These are phyloP conservation scores for Toxotes chatareus DNA, from an alignment of 2,113 vertebrate genomes.

Conservation along the genomic window DNA sequence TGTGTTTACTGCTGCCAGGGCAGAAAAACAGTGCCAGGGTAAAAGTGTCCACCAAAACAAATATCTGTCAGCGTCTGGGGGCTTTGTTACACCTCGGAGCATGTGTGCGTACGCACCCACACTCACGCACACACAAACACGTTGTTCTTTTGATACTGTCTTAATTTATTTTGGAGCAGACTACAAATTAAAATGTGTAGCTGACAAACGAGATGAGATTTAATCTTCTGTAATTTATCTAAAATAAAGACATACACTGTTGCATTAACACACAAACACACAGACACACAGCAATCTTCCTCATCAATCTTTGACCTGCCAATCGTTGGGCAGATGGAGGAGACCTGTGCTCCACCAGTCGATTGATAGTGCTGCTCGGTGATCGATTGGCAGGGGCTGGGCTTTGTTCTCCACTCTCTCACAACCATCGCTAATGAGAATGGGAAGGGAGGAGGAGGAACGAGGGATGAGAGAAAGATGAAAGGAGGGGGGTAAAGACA, in stretches of 20 bases:
- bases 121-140: not conserved
- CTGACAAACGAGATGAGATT: constrained; percentile 48
- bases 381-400: constrained; percentile 74
- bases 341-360: constrained; percentile 71
- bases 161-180: constrained; percentile 6
- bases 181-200: constrained; percentile 47
- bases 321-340: constrained; percentile 59
- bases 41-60: constrained; percentile 61
- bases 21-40: constrained; percentile 52
- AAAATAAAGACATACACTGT: constrained; percentile 33
- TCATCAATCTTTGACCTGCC: constrained; percentile 73
- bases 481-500: constrained; percentile 68
- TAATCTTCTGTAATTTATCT: constrained; percentile 44
- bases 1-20: constrained; percentile 48
- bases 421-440: constrained; percentile 75
- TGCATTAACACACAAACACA: constrained; percentile 50
- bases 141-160: not conserved
- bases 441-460: constrained; percentile 59
- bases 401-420: constrained; percentile 78
- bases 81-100: constrained; percentile 30
- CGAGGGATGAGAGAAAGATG: constrained; percentile 69
- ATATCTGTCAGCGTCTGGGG: constrained; percentile 49
- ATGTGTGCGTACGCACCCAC: constrained; percentile 10
- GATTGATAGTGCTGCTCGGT: constrained; percentile 70
- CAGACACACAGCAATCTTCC: constrained; percentile 52